Percentiles rank a stretch among this genome's conserved stretches.
Conservation (phyloP, 2,797 vertebrate species). For the Pseudochromis fuscus region DNA sequence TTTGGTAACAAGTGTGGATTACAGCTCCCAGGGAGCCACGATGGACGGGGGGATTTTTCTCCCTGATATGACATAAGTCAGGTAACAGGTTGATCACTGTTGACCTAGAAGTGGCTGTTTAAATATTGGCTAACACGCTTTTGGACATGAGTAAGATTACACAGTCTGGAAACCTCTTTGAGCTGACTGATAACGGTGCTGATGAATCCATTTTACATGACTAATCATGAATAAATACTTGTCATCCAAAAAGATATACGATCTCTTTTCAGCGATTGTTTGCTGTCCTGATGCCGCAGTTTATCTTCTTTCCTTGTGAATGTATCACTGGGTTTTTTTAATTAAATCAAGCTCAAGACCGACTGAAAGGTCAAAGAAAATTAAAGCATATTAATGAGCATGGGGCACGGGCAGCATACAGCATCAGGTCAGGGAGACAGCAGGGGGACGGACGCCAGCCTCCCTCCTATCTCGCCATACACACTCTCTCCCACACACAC, state of each 20-base stretch:
- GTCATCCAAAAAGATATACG: conserved; percentile 44
- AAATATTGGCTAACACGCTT: conserved; percentile 62
- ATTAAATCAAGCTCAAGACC: conserved; percentile 75
- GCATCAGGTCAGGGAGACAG: conserved; percentile 74
- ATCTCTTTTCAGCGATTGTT: conserved; percentile 56
- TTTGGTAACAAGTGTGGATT: conserved; percentile 79
- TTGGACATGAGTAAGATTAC: conserved; percentile 48
- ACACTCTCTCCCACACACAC: not conserved
- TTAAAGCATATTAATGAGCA: conserved; percentile 84
- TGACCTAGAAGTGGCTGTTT: conserved; percentile 71
- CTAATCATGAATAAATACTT: conserved; percentile 64
- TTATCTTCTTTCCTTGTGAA: conserved; percentile 51
- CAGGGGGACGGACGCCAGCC: conserved; percentile 43
- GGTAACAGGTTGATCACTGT: conserved; percentile 74
- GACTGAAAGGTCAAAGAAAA: conserved; percentile 80
- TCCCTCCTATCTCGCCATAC: not conserved
- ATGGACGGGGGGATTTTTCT: conserved; percentile 26
- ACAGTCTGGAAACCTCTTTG: conserved; percentile 44
- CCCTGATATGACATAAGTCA: conserved; percentile 46
- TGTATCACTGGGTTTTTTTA: conserved; percentile 56
- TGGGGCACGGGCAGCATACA: conserved; percentile 66
- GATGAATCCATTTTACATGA: conserved; percentile 61
- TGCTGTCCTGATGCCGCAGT: conserved; percentile 36
- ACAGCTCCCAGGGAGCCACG: conserved; percentile 64
- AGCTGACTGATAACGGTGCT: conserved; percentile 40